These are phyloP conservation scores for Chaetorhynchus papuensis DNA, from an alignment of 2,113 vertebrate genomes.

Conservation along the genomic window DNA sequence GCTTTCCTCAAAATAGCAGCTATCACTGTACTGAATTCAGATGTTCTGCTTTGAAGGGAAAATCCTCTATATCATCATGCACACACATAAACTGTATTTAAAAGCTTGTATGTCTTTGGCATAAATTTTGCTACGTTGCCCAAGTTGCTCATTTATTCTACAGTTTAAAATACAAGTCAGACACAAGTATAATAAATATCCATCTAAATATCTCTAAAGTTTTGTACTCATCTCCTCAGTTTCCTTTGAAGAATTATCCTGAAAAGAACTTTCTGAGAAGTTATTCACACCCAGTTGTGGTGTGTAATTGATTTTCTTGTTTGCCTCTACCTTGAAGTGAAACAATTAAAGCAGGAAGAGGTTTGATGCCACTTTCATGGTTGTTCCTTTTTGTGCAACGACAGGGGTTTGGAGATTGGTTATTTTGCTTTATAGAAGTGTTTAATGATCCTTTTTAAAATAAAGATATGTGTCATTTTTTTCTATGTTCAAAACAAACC, in stretches of 20 bases:
- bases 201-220: background rate
- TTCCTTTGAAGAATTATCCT: background rate
- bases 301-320: background rate
- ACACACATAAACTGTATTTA: rapidly evolving
- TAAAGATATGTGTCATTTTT: background rate
- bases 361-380: background rate
- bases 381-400: background rate
- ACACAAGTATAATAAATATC: background rate
- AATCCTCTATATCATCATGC: background rate
- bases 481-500: background rate
- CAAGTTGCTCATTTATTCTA: background rate
- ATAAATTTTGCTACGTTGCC: background rate
- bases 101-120: background rate
- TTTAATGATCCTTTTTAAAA: background rate
- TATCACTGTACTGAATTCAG: background rate
- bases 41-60: background rate
- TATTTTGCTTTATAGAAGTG: background rate
- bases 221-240: background rate
- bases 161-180: background rate
- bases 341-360: background rate
- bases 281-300: background rate
- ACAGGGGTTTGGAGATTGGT: background rate
- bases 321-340: background rate
- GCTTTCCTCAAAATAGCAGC: background rate
- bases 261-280: background rate